Base-by-base conservation (phyloP, 2,888 invertebrate genomes). In the Colostygia pectinataria region DNA sequence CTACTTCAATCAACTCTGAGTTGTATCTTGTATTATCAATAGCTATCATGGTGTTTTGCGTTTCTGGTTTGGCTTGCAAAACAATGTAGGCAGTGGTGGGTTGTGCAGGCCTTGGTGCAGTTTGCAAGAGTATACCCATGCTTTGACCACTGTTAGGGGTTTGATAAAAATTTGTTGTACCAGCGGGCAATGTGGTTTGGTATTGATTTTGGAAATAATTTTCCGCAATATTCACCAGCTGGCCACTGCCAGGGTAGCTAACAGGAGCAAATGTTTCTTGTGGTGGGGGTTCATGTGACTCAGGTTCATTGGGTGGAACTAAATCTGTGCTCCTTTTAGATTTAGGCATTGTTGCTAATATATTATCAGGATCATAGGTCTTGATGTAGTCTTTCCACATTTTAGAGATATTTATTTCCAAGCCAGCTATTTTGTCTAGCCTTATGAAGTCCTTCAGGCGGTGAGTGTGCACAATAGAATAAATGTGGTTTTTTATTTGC, bases 341-440 rank as follows among this genome's bases (percentile, higher is more conserved):
- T 63, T 90, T 91, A 15, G 86, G 85, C 80, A 88, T 78, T 45
- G 89, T 90, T 27, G 88, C 85, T 49, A 80, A 76, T 56, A 90
- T 85, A 60, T 91, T 91, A 23, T 90, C 87, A 25, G 91, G 91
- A 61, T 91, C 91, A 79, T 83, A 90, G 3, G 83, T 80, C 59
- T 90, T 89, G n/a, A 91, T 89, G 52, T 91, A 91, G 61, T 91
- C 91, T 64, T 91, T 91, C 90, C 91, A 91, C 91, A 91, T 91
- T 69, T 91, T 91, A 1, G 91, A 91, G 55, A 91, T 91, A 61
- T 91, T 91, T 23, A 91, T 90, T 77, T 91, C 91, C 46, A 91
- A 75, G 0, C 91, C 91, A 39, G 91, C 91, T 59, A 91, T 86
- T 72, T 91, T 91, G 47, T 91, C 91, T 32, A 91, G 69, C 57